Evolutionary conservation across 2,888 invertebrate species (phyloP), one percentile per base, ranked within the genome.

Genomic region (Tholera decimalis): DNA sequence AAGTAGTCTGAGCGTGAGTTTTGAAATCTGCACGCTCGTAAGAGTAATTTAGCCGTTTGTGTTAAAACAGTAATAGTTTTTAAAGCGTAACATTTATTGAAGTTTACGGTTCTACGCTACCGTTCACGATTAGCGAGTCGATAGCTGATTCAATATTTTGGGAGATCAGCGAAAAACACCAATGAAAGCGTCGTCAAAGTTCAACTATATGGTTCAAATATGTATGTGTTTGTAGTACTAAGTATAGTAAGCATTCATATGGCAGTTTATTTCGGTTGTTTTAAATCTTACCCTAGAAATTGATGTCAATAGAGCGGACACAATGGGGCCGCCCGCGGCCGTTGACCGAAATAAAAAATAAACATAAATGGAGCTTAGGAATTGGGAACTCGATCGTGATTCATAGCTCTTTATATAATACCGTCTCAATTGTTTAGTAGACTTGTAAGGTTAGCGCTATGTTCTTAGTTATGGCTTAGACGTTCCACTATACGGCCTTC

Each of bases 301-400:
- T 83, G 91, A 91, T 92, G 92, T 93, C 92, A 93, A 91, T 92
- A 89, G 92, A 92, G 84, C 89, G 88, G 69, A 79, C 83, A 91
- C 89, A 91, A 90, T 90, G 88, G 87, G 89, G 87, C 88, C 88
- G 88, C 73, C 77, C 75, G 79, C 92, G 94, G 93, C 87, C 93
- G 88, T 93, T 94, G 93, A 94, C 94, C 93, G 92, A 91, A 91
- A 91, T 91, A 92, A 93, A 91, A 93, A 93, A 91, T 88, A 89
- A 91, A 91, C 85, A 86, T 77, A 83, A 88, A 85, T 86, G 85
- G 80, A 85, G 83, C 84, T 84, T 81, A 90, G 89, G 89, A 89
- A 90, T 90, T 86, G 84, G 87, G 86, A 91, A 90, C 90, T 90
- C 85, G 90, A 88, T 83, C 85, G 84, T 89, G 89, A 91, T 88